phyloP scores from a whole-genome alignment of 1,140 invertebrate genomes.

The Pogonomyrmex barbatus region DNA sequence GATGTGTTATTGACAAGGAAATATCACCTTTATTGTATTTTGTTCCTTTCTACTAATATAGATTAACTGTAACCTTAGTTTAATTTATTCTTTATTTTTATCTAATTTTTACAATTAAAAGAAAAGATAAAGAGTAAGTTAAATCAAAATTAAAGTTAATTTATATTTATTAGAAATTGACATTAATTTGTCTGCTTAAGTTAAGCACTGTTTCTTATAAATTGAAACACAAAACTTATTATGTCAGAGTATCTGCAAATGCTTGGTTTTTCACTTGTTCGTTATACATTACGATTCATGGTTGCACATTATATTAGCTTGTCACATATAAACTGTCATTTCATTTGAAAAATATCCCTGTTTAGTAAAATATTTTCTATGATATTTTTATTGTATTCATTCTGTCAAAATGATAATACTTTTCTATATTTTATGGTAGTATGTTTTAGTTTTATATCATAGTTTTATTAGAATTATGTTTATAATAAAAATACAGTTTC shows the following conservation, averaged over 20 bases:
- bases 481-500: slow-evolving; percentile 48
- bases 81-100: no score
- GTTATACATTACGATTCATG: not conserved
- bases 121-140: no score
- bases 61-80: no score
- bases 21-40: not conserved
- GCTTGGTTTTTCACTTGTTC: not conserved
- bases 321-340: not conserved
- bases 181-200: not conserved
- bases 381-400: not conserved
- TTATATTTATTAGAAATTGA: no score
- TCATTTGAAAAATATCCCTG: not conserved
- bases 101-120: no score
- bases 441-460: not conserved
- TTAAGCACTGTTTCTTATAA: not conserved
- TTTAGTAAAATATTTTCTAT: not conserved
- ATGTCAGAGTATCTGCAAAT: not conserved
- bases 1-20: not conserved
- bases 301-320: not conserved
- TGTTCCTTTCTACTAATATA: no score
- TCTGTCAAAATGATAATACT: not conserved
- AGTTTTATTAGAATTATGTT: not conserved
- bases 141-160: no score
- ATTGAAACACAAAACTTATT: not conserved
- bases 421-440: not conserved